Base-by-base conservation (phyloP, 2,113 vertebrate species). In the Nerophis ophidion region DNA sequence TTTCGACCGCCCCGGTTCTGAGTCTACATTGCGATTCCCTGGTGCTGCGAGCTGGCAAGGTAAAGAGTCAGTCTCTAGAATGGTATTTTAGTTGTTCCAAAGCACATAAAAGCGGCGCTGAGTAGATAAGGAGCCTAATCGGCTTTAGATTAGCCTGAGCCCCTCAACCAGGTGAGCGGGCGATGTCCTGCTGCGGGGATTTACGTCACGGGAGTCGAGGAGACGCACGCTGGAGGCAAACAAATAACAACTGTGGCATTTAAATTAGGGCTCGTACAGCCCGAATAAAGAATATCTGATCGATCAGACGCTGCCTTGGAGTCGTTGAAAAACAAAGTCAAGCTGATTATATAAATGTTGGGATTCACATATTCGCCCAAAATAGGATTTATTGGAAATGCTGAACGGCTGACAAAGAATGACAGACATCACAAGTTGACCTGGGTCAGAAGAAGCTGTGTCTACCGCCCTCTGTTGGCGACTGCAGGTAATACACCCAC, bases 111-210 rank as follows among this genome's bases (percentile, higher is more conserved):
- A 88, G 83, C 74, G 71, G 79, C 35, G 44, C 76, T 90, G 84
- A 90, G 85, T 65, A 82, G 86, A 88, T 89, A 87, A 90, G 86
- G 80, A 48, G 70, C 68, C 56, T 88, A 87, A 89, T 86, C 84
- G 53, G 88, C 84, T 89, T 90, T 84, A 77, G 77, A 79, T 88
- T 84, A 85, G 74, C 79, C 70, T 73, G 74, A 80, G 69, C 70
- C 74, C 84, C 76, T 60, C 12, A 57, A 58, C 51, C 80, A 83
- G 80, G 83, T 85, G 77, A 87, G 82, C 79, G 76, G 77, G 65
- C 69, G 71, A 82, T 64, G 72, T 77, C 65, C 70, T 65, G 15
- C 66, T 26, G 70, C 75, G 49, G 40, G 68, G 63, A 71, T 19
- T 72, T 38, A 17, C 66, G 73, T 76, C 81, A 76, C 17, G 5